Evolutionary conservation across 2,113 vertebrate genomes (phyloP).

Genomic region (Ciconia stormi): DNA sequence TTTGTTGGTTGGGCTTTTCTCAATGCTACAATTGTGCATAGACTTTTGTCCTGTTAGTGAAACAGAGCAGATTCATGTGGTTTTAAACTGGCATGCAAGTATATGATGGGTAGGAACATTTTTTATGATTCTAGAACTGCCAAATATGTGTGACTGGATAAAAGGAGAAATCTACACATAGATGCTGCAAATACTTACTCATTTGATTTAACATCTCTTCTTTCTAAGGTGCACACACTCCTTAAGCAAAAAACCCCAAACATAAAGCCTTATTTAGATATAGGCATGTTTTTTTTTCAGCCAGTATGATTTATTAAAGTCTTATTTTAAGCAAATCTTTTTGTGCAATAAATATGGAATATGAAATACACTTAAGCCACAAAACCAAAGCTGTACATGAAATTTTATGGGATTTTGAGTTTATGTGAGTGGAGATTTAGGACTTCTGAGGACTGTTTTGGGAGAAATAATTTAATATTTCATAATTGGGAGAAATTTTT

Average conservation of each 20-base stretch:
- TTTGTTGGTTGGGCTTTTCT: background rate
- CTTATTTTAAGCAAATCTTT: background rate
- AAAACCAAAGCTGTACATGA: background rate
- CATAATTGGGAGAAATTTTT: background rate
- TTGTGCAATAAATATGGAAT: background rate
- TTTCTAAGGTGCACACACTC: background rate
- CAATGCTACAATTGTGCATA: background rate
- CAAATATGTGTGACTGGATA: background rate
- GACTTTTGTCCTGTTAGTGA: background rate
- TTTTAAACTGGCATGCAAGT: background rate
- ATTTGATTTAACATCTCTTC: background rate
- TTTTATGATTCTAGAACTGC: background rate
- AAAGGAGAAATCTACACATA: background rate
- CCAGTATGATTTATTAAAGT: background rate
- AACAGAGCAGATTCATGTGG: background rate
- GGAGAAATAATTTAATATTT: background rate
- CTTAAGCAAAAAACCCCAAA: background rate
- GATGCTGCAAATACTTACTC: background rate
- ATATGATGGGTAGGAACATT: background rate
- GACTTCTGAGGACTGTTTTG: background rate
- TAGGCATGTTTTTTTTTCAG: accelerated
- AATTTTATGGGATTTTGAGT: background rate
- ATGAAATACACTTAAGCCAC: background rate
- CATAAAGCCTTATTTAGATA: background rate
- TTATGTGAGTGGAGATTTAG: background rate